Conservation (phyloP, 1,140 invertebrate species). For the Callitettix versicolor region DNA sequence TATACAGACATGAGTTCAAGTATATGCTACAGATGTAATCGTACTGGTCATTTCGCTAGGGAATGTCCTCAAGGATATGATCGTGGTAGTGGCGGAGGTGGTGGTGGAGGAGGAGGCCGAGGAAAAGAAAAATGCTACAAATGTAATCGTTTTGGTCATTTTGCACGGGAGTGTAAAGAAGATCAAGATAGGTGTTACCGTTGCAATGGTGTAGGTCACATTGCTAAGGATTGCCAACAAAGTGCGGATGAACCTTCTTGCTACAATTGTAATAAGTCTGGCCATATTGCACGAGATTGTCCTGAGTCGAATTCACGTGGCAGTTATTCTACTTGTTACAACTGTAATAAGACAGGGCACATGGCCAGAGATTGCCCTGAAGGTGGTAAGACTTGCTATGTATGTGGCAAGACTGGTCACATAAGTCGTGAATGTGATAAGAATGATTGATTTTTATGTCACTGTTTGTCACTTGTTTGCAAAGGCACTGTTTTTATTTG, state of each 20-base stretch:
- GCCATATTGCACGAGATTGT: conserved; percentile 82
- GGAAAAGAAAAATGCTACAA: conserved; percentile 83
- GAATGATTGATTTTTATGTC: neutral
- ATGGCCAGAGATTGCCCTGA: conserved; percentile 82
- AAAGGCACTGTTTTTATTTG: too few relatives aligned
- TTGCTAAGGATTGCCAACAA: conserved; percentile 80
- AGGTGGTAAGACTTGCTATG: conserved; percentile 70
- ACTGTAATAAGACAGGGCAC: conserved; percentile 80
- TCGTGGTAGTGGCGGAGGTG: conserved; percentile 17
- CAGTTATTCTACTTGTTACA: conserved; percentile 61
- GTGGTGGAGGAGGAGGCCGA: conserved; percentile 33
- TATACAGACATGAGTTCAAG: conserved; percentile 49
- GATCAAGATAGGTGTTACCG: conserved; percentile 72
- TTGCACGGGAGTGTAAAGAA: conserved; percentile 84
- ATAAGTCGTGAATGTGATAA: conserved; percentile 76
- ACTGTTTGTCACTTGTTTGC: too few relatives aligned
- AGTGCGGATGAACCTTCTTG: conserved; percentile 69
- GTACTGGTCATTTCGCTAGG: conserved; percentile 74
- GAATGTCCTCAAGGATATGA: conserved; percentile 55
- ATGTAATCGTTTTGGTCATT: conserved; percentile 87
- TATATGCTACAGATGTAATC: conserved; percentile 84
- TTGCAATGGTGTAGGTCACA: conserved; percentile 74
- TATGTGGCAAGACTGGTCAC: conserved; percentile 79
- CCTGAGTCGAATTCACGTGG: conserved; percentile 46
- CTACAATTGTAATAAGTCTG: conserved; percentile 80